These are phyloP conservation scores for Brachyrhaphis roseni DNA, from an alignment of 2,797 vertebrate species.

Conservation along the genomic window DNA sequence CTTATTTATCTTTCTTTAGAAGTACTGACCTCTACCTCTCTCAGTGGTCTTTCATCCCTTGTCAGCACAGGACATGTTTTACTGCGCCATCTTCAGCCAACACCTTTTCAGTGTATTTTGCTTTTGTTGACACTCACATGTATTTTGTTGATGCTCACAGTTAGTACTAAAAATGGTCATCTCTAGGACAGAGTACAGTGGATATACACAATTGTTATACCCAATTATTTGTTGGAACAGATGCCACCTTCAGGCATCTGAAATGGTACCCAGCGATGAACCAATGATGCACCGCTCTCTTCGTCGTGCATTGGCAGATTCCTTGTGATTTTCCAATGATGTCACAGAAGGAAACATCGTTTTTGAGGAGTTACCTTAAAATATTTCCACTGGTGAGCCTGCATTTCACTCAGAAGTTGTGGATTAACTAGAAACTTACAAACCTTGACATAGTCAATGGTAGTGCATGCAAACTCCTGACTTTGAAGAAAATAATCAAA, in stretches of 20 bases:
- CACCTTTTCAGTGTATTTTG: background rate
- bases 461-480: background rate
- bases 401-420: background rate
- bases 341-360: background rate
- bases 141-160: background rate
- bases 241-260: background rate
- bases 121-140: background rate
- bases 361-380: background rate
- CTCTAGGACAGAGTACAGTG: background rate
- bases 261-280: background rate
- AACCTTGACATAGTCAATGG: background rate
- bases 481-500: constrained; percentile 5
- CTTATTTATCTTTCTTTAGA: background rate
- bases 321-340: background rate
- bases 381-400: background rate
- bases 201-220: background rate
- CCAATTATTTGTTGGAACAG: background rate
- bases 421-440: background rate
- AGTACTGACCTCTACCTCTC: background rate
- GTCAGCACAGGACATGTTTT: background rate
- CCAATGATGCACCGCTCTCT: background rate
- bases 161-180: background rate
- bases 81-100: background rate
- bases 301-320: background rate
- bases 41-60: background rate